Conservation (phyloP, 2,113 vertebrate species). For the Kryptolebias marmoratus region DNA sequence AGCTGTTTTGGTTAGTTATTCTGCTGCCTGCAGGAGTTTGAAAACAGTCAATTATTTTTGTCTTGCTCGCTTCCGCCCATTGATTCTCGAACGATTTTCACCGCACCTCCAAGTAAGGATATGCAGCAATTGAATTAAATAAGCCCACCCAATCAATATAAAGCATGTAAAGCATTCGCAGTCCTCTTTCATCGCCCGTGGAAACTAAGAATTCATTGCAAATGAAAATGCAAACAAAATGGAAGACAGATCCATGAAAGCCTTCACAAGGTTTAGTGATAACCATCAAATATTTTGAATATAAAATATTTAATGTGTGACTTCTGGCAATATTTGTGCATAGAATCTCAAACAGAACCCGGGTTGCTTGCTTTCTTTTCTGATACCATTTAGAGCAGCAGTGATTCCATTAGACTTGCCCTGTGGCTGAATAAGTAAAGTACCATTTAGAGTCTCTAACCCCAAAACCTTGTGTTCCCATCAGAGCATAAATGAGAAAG, state of each 20-base stretch:
- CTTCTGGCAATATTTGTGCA: slow-evolving; percentile 67
- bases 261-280: slow-evolving; percentile 70
- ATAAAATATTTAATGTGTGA: slow-evolving; percentile 65
- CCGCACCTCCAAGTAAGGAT: slow-evolving; percentile 75
- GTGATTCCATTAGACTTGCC: slow-evolving; percentile 80
- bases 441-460: slow-evolving; percentile 77
- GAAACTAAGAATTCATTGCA: slow-evolving; percentile 67
- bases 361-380: slow-evolving; percentile 45
- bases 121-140: slow-evolving; percentile 82
- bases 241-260: slow-evolving; percentile 59
- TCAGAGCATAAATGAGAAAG: slow-evolving; percentile 82
- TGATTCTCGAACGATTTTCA: slow-evolving; percentile 81
- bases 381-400: slow-evolving; percentile 67
- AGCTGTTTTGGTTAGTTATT: slow-evolving; percentile 80
- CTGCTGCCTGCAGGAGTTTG: slow-evolving; percentile 79
- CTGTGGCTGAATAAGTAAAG: slow-evolving; percentile 79
- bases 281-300: slow-evolving; percentile 68
- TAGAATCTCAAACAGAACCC: slow-evolving; percentile 55
- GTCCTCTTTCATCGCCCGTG: slow-evolving; percentile 66
- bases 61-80: slow-evolving; percentile 81
- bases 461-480: slow-evolving; percentile 76
- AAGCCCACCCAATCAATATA: slow-evolving; percentile 74
- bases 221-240: slow-evolving; percentile 68
- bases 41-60: slow-evolving; percentile 85
- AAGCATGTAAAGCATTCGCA: slow-evolving; percentile 71